Conservation (phyloP, 92 coral and sea anemone species). For the Palythoa caribaeorum region DNA sequence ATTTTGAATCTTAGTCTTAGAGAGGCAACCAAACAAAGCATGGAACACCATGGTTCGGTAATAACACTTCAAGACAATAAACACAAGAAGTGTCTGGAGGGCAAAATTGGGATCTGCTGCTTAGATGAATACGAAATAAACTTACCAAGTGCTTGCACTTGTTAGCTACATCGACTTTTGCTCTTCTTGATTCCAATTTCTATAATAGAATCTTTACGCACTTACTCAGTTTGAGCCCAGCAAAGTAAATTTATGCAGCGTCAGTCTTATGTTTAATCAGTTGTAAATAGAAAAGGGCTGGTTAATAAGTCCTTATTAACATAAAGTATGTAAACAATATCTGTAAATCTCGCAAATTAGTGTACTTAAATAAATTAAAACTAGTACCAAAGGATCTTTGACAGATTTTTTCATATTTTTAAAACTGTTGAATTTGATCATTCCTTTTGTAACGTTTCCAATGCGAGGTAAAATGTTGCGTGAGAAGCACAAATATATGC, state of each 20-base stretch:
- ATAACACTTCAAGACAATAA: neutral
- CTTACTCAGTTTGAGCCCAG: slow-evolving; percentile 27
- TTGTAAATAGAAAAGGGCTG: slow-evolving; percentile 31
- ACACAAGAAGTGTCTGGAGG: neutral
- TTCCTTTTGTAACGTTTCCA: neutral
- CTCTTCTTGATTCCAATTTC: neutral
- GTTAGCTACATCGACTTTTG: neutral
- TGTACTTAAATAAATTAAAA: neutral
- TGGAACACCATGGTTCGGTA: neutral
- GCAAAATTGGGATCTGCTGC: neutral
- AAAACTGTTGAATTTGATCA: neutral
- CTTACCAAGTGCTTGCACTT: slow-evolving; percentile 1
- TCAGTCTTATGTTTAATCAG: slow-evolving; percentile 22
- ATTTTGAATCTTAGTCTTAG: slow-evolving; percentile 11
- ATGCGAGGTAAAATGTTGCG: neutral
- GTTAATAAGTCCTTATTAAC: slow-evolving; percentile 42
- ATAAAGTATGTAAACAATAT: slow-evolving; percentile 40
- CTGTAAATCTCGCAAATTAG: neutral
- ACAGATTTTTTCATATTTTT: too few relatives aligned
- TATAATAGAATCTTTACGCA: neutral
- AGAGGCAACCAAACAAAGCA: slow-evolving; percentile 10
- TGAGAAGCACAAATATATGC: slow-evolving; percentile 12
- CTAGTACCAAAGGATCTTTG: neutral
- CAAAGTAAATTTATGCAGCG: slow-evolving; percentile 40
- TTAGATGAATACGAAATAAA: neutral